Base-by-base conservation (phyloP, 2,888 invertebrate genomes). In the Tenthredo mesomela region DNA sequence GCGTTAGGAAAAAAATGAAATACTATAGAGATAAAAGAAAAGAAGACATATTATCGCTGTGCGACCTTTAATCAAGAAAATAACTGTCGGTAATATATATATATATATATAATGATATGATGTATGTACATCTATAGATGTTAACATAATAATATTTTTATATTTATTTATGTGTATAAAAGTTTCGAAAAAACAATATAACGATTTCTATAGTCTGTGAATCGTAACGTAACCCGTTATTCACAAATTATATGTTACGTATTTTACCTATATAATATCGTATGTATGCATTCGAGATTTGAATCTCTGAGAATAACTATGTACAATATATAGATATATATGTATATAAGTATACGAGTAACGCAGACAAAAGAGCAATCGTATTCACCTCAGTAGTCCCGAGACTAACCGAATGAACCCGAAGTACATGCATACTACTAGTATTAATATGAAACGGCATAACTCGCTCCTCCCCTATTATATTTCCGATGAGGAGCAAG, bases 171-270 rank as follows among this genome's bases (percentile, higher is more conserved):
- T 43, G 43, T 33, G 73, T 18, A 33, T n/a, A 43, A 25, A 25
- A 43, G 21, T 43, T 73, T 43, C 15, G 29, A n/a, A 9, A 9
- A 29, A 77, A 54, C 33, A 77, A 54, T 50, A 54, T 50, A 77
- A 77, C 29, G 18, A 77, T 77, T 54, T 18, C 33, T 67, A 67
- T 67, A 67, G 18, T 29, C 33, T 15, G 54, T 47, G 33, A 77
- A 50, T 77, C 77, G 47, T 29, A 77, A 54, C 77, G 47, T 29
- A 77, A 54, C 77, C 77, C 50, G 77, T 77, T 77, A 77, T 50
- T 77, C 29, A 33, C 50, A 54, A 10, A 40, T 29, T 54, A 43
- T 21, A 18, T 12, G 3, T 21, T n/a, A 73, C 3, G 40, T 73
- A 73, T 40, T 71, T 21, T 40, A 29, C 71, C n/a, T 43, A 25